phyloP scores from a whole-genome alignment of 2,797 vertebrate genomes.

The Alcedo atthis region DNA sequence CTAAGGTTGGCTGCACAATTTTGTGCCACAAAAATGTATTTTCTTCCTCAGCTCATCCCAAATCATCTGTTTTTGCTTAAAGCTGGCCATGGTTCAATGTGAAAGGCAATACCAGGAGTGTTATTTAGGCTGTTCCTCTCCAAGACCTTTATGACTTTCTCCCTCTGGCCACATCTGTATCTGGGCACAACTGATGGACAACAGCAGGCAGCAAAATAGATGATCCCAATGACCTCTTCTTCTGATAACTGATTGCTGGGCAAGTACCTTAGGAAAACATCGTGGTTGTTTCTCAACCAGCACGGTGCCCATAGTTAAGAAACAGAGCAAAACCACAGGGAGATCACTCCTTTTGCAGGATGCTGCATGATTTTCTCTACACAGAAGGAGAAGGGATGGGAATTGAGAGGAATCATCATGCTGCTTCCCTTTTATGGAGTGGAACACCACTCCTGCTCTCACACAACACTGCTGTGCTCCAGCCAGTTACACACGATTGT shows the following conservation, averaged over 20 bases:
- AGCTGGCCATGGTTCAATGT: neutral
- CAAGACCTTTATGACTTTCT: neutral
- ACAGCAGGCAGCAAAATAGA: neutral
- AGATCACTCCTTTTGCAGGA: neutral
- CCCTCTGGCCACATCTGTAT: neutral
- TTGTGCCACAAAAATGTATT: neutral
- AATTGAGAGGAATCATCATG: neutral
- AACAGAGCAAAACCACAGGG: neutral
- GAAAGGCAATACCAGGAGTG: neutral
- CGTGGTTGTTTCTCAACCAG: neutral
- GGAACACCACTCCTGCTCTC: neutral
- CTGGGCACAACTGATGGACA: neutral
- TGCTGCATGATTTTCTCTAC: neutral
- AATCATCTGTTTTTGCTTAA: neutral
- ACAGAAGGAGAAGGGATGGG: neutral
- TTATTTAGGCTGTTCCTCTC: neutral
- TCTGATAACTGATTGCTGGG: neutral
- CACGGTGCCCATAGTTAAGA: neutral
- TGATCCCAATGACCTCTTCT: neutral
- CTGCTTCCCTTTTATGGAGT: slow-evolving; percentile 11
- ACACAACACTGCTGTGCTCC: neutral
- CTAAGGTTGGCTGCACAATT: neutral
- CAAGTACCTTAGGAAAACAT: neutral
- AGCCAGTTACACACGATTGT: neutral
- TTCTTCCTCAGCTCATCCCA: neutral